Evolutionary conservation across 2,888 invertebrate species (phyloP).

Genomic region (Lamproptera curius): DNA sequence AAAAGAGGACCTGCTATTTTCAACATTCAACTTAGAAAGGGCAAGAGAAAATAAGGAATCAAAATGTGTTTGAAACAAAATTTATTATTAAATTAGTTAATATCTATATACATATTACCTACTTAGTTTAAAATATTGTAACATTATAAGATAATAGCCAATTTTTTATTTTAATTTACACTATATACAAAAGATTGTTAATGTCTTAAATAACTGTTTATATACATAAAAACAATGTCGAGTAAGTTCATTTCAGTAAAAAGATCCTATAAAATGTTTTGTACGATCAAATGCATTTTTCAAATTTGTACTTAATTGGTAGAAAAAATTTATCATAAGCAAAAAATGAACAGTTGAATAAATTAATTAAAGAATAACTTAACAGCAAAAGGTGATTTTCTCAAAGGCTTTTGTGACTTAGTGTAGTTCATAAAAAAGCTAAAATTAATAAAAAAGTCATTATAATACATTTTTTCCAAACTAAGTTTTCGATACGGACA

Average conservation of each 20-base stretch:
- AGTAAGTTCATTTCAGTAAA: not conserved
- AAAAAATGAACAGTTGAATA: conserved; percentile 17
- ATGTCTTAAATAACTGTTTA: conserved; percentile 20
- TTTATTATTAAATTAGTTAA: conserved; percentile 29
- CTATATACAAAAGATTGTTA: conserved; percentile 53
- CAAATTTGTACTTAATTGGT: conserved; percentile 47
- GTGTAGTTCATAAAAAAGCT: conserved; percentile 28
- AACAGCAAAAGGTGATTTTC: conserved; percentile 18
- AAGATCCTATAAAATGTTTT: conserved; percentile 29
- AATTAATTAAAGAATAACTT: conserved; percentile 23
- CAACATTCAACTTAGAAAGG: too few species aligned
- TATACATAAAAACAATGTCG: not conserved
- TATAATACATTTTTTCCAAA: not conserved
- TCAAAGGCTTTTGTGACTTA: conserved; percentile 28
- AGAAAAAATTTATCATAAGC: conserved; percentile 18
- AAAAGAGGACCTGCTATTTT: too few species aligned
- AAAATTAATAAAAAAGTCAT: conserved; percentile 1
- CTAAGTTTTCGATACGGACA: not conserved
- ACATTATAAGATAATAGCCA: conserved; percentile 40
- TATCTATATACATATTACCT: conserved; percentile 46
- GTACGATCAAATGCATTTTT: conserved; percentile 45
- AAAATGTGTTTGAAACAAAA: conserved; percentile 31
- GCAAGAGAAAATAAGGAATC: not conserved
- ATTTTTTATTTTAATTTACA: conserved; percentile 48
- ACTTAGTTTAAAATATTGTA: conserved; percentile 38